Conservation (phyloP, 2,888 invertebrate genomes). For the Pristionchus mayeri region DNA sequence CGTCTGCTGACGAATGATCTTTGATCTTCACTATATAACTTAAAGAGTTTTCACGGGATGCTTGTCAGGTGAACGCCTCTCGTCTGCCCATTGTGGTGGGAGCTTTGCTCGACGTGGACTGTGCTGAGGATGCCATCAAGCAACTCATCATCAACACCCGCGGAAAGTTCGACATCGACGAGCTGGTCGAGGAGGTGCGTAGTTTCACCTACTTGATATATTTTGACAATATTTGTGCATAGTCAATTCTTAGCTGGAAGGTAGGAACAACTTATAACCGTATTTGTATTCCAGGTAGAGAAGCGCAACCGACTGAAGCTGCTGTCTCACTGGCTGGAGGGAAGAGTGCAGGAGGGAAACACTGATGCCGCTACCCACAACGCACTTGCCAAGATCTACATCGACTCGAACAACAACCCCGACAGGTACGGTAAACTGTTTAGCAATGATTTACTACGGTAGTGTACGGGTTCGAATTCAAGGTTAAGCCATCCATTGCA, state of each 20-base stretch:
- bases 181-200: slow-evolving; percentile 90
- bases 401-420: slow-evolving; percentile 99
- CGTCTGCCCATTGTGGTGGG: slow-evolving; percentile 98
- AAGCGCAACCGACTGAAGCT: slow-evolving; percentile 86
- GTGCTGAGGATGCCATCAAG: slow-evolving; percentile 97
- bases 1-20: slow-evolving; percentile 53
- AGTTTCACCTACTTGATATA: too few species aligned
- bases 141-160: slow-evolving; percentile 96
- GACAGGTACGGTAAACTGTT: slow-evolving; percentile 81
- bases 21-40: slow-evolving; percentile 32
- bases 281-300: slow-evolving; percentile 69
- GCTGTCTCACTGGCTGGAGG: slow-evolving; percentile 95
- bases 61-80: slow-evolving; percentile 90
- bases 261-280: not conserved
- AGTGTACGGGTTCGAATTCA: not conserved
- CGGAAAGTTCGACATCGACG: slow-evolving; percentile 98
- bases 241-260: too few species aligned
- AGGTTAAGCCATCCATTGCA: not conserved
- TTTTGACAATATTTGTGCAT: too few species aligned
- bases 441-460: too few species aligned
- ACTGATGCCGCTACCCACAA: slow-evolving; percentile 98
- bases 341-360: slow-evolving; percentile 95
- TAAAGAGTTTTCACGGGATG: not conserved
- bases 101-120: slow-evolving; percentile 96
- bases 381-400: slow-evolving; percentile 98